Evolutionary conservation across 2,888 invertebrate genomes (phyloP), one percentile per base, ranked within the genome.

Genomic region (Priocnemis perturbator): DNA sequence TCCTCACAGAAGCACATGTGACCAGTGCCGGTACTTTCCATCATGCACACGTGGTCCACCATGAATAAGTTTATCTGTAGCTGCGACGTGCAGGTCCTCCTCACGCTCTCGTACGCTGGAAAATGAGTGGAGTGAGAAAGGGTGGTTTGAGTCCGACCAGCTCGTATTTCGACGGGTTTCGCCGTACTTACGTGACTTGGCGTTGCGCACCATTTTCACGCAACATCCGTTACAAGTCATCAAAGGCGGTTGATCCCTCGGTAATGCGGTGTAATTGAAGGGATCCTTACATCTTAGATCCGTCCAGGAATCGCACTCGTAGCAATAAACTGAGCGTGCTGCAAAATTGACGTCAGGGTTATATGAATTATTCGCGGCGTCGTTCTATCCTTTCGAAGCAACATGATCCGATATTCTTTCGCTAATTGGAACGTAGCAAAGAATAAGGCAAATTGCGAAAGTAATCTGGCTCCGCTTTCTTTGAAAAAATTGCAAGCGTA

Each of bases 1-100:
- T 97, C 97, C 93, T 97, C 97, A 92, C 97, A 97, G 93, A 97
- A 97, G 93, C 97, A 97, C 97, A 97, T 97, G 93, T 97, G 97
- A 91, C 97, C 97, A 90, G 95, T 96, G 92, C 97, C 97, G 93
- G 96, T 96, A 94, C 97, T 96, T 95, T 97, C 97, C 95, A 96
- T 95, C 97, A 97, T 97, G 94, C 97, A 97, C 92, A 97, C 97
- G 92, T 97, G 97, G 91, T 97, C 97, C 90, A 97, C 97, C 97
- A 97, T 97, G 92, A 97, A 97, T 87, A 97, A 92, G 91, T 97
- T 97, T 91, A 97, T 97, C 91, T 97, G 96, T 79, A 97, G 93
- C 89, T 97, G 96, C 75, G 96, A 95, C 69, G 97, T 97, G 91
- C 97, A 97, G 83, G 97, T 97, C 83, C 97, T 93, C 73, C 97